Conservation (phyloP, 2,797 vertebrate species). For the Australoheros facetus region DNA sequence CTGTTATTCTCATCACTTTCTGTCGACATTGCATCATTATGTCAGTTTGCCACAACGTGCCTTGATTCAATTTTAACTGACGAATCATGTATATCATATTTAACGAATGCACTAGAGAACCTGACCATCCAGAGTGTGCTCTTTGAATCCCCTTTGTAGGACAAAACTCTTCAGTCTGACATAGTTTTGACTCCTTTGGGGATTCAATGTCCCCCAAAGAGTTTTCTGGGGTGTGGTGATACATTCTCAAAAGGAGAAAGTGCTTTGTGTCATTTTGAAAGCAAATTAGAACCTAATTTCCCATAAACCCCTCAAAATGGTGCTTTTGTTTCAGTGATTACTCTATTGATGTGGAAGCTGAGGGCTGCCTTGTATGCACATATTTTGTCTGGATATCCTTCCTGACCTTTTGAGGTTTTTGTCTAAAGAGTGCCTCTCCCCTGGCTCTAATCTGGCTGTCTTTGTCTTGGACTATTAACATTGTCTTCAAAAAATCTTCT, state of each 20-base stretch:
- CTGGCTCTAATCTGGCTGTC: not conserved
- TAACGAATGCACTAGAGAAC: slow-evolving; percentile 23
- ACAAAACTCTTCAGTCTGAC: slow-evolving; percentile 9
- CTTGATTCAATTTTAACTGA: slow-evolving; percentile 46
- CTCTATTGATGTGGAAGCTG: slow-evolving; percentile 54
- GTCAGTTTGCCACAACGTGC: slow-evolving; percentile 9
- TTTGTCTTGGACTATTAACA: slow-evolving; percentile 22
- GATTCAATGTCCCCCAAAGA: slow-evolving; percentile 12
- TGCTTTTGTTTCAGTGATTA: slow-evolving; percentile 58
- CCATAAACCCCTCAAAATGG: slow-evolving; percentile 29
- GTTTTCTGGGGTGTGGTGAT: slow-evolving; percentile 20
- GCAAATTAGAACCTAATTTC: slow-evolving; percentile 42
- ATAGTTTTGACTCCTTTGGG: not conserved
- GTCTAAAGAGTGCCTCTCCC: slow-evolving; percentile 8
- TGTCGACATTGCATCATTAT: slow-evolving; percentile 13
- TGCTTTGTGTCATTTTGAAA: slow-evolving; percentile 40
- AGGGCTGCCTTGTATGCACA: slow-evolving; percentile 27
- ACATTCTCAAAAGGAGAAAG: slow-evolving; percentile 27
- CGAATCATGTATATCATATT: slow-evolving; percentile 32
- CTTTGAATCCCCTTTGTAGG: slow-evolving; percentile 34
- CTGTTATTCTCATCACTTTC: not conserved
- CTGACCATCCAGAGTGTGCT: slow-evolving; percentile 18
- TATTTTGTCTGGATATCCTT: slow-evolving; percentile 36
- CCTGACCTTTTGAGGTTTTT: slow-evolving; percentile 27
- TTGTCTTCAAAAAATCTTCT: slow-evolving; percentile 13